Evolutionary conservation across 2,113 vertebrate genomes (phyloP).

Genomic region (Saimiri boliviensis): DNA sequence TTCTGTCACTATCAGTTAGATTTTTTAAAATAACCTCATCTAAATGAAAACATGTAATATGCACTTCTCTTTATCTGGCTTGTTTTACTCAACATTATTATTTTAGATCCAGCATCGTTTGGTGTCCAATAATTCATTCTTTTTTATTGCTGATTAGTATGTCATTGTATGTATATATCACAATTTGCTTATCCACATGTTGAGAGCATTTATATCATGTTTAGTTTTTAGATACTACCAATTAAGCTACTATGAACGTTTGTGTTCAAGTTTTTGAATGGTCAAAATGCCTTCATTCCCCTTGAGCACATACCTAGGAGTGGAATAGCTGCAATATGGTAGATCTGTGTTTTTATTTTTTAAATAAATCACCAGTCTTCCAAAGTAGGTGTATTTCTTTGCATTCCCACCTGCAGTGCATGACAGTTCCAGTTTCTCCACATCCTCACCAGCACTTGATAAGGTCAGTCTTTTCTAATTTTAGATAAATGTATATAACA

Average conservation of each 20-base stretch:
- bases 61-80: neutral
- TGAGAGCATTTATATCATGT: neutral
- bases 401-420: neutral
- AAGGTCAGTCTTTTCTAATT: neutral
- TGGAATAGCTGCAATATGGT: neutral
- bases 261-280: neutral
- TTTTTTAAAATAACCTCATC: neutral
- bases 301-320: neutral
- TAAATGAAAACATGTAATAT: neutral
- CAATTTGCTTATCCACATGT: neutral
- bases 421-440: neutral
- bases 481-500: neutral
- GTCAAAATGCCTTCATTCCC: neutral
- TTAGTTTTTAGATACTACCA: neutral
- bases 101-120: neutral
- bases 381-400: neutral
- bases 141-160: neutral
- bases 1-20: neutral
- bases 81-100: neutral
- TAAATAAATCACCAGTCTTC: neutral
- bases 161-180: neutral
- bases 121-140: neutral
- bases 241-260: neutral
- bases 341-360: neutral
- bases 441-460: neutral